Percentiles rank a stretch among this genome's conserved stretches.
These are phyloP conservation scores for Polymixis lichenea DNA, from an alignment of 2,888 invertebrate species.

Conservation along the genomic window DNA sequence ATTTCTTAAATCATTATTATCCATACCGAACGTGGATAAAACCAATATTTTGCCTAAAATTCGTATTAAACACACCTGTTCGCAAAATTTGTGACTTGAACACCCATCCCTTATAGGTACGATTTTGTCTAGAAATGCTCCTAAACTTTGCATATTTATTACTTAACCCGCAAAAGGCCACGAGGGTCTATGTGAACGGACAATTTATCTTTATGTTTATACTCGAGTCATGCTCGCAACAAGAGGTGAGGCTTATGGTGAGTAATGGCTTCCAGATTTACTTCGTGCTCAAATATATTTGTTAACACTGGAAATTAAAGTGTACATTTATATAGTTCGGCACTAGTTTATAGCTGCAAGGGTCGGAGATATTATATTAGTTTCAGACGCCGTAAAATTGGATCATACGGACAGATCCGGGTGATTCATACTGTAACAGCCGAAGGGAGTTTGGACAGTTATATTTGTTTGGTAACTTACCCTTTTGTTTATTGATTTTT, in stretches of 20 bases:
- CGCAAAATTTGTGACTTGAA: slow-evolving; percentile 78
- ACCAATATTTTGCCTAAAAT: slow-evolving; percentile 82
- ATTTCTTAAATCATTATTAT: slow-evolving; percentile 65
- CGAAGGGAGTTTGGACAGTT: slow-evolving; percentile 25
- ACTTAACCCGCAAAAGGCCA: slow-evolving; percentile 76
- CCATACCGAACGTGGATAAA: slow-evolving; percentile 66
- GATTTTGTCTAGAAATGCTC: slow-evolving; percentile 83
- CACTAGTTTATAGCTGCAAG: slow-evolving; percentile 59
- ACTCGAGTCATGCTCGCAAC: slow-evolving; percentile 70
- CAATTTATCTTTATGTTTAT: slow-evolving; percentile 73
- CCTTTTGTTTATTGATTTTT: slow-evolving; percentile 35
- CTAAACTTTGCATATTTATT: slow-evolving; percentile 87
- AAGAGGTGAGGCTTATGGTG: slow-evolving; percentile 72
- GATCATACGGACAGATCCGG: slow-evolving; percentile 50
- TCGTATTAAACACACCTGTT: slow-evolving; percentile 84
- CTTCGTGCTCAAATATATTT: slow-evolving; percentile 67
- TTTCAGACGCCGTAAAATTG: slow-evolving; percentile 61
- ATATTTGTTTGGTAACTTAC: slow-evolving; percentile 31
- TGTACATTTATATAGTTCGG: slow-evolving; percentile 60
- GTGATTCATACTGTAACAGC: slow-evolving; percentile 29
- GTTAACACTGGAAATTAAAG: slow-evolving; percentile 70
- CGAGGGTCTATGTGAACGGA: slow-evolving; percentile 71
- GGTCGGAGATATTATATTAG: slow-evolving; percentile 59
- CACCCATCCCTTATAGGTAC: slow-evolving; percentile 81
- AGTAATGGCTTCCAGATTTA: slow-evolving; percentile 73